Evolutionary conservation across 1,140 invertebrate genomes (phyloP).

Genomic region (Euwallacea fornicatus): DNA sequence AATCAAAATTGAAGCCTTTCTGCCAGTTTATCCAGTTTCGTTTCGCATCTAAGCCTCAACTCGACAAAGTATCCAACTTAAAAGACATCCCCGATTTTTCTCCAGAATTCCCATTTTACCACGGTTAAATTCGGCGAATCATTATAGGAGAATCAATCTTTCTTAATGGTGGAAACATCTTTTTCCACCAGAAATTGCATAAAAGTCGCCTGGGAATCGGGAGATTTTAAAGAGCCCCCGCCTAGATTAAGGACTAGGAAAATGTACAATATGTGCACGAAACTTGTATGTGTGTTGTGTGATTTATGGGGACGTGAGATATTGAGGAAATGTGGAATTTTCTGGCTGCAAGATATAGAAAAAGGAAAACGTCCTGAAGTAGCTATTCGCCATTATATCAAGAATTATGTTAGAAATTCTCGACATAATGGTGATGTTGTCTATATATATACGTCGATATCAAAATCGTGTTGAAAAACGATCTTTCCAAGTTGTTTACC

Average conservation of each 20-base stretch:
- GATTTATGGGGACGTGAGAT: no score
- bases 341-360: no score
- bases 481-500: slow-evolving; percentile 8
- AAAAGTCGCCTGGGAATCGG: not conserved
- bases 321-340: no score
- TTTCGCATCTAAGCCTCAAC: not conserved
- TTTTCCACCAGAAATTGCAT: slow-evolving; percentile 5
- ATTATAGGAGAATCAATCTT: slow-evolving; percentile 3
- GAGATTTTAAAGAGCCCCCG: not conserved
- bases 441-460: no score
- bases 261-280: no score
- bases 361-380: not conserved
- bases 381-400: no score
- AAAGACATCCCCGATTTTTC: slow-evolving; percentile 1
- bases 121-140: slow-evolving; percentile 1
- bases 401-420: no score
- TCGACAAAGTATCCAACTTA: not conserved
- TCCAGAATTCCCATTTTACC: not conserved
- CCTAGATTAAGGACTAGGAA: no score
- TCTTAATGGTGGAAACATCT: slow-evolving; percentile 5
- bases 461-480: not conserved
- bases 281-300: no score
- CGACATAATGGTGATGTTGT: no score
- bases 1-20: no score
- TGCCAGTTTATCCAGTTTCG: slow-evolving; percentile 3